Percentiles rank a stretch among this genome's conserved stretches.
phyloP scores from a whole-genome alignment of 2,888 invertebrate species.

The Syrphus vitripennis region DNA sequence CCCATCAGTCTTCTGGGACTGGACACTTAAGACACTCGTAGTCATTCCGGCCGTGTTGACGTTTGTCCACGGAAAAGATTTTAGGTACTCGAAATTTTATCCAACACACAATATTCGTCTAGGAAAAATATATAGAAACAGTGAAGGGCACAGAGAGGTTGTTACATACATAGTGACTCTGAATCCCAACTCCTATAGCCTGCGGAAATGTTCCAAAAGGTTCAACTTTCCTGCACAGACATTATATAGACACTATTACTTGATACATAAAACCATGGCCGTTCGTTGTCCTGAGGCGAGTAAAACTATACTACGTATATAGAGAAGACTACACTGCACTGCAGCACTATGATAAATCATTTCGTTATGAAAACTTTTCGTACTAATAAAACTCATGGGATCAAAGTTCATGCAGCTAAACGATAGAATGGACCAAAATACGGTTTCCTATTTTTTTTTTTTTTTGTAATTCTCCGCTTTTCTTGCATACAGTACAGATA shows the following conservation, averaged over 20 bases:
- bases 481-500: constrained; percentile 7
- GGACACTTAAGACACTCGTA: background rate
- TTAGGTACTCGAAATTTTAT: constrained; percentile 39
- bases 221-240: constrained; percentile 51
- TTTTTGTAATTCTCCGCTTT: background rate
- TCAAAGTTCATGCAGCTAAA: constrained; percentile 70
- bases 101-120: constrained; percentile 56
- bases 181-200: constrained; percentile 44
- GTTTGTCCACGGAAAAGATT: constrained; percentile 4
- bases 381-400: constrained; percentile 71
- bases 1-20: too few species aligned
- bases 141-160: constrained; percentile 23
- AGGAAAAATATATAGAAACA: constrained; percentile 15
- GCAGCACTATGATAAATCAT: constrained; percentile 71
- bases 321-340: constrained; percentile 67
- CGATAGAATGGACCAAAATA: constrained; percentile 58
- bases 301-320: constrained; percentile 55
- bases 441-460: constrained; percentile 33
- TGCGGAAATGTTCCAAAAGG: constrained; percentile 58
- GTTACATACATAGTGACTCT: constrained; percentile 60
- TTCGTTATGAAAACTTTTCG: constrained; percentile 69
- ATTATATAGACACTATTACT: constrained; percentile 54
- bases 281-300: constrained; percentile 67
- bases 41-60: background rate
- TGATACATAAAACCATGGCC: constrained; percentile 62